Conservation (phyloP, 2,888 invertebrate genomes). For the Neuroscelio doddi region DNA sequence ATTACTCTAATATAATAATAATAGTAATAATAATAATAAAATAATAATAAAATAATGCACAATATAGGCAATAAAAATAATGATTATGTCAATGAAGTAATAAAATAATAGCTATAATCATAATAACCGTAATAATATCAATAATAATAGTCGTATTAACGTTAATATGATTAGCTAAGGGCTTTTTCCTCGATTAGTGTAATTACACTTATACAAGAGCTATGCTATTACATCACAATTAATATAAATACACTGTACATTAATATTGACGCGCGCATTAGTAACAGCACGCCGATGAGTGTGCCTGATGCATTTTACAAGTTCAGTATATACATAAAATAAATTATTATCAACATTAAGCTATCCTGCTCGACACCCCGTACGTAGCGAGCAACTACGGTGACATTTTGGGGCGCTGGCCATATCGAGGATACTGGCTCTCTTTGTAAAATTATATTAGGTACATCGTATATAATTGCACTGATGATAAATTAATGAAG, state of each 20-base stretch:
- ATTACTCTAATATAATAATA: slow-evolving; percentile 39
- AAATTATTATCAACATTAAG: slow-evolving; percentile 72
- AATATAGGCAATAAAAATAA: slow-evolving; percentile 51
- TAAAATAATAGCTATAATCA: slow-evolving; percentile 47
- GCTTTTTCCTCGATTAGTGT: slow-evolving; percentile 50
- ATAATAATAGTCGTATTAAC: slow-evolving; percentile 46
- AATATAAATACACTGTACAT: slow-evolving; percentile 72
- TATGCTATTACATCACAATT: slow-evolving; percentile 71
- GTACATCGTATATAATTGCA: slow-evolving; percentile 71
- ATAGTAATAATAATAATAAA: slow-evolving; percentile 48
- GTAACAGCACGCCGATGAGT: slow-evolving; percentile 47
- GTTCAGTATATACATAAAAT: slow-evolving; percentile 71
- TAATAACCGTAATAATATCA: slow-evolving; percentile 48
- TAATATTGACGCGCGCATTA: slow-evolving; percentile 62
- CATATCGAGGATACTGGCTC: slow-evolving; percentile 70
- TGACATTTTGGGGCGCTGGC: slow-evolving; percentile 37
- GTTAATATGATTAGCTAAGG: slow-evolving; percentile 32
- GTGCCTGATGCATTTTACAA: slow-evolving; percentile 65
- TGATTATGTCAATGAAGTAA: slow-evolving; percentile 50
- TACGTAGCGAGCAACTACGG: slow-evolving; percentile 39
- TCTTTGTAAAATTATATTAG: slow-evolving; percentile 71
- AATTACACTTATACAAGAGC: slow-evolving; percentile 61
- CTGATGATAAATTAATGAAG: slow-evolving; percentile 68
- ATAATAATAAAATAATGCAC: slow-evolving; percentile 52
- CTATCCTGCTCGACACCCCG: slow-evolving; percentile 62